Base-by-base conservation (phyloP, 2,797 vertebrate species). In the Sebastes steindachneri region DNA sequence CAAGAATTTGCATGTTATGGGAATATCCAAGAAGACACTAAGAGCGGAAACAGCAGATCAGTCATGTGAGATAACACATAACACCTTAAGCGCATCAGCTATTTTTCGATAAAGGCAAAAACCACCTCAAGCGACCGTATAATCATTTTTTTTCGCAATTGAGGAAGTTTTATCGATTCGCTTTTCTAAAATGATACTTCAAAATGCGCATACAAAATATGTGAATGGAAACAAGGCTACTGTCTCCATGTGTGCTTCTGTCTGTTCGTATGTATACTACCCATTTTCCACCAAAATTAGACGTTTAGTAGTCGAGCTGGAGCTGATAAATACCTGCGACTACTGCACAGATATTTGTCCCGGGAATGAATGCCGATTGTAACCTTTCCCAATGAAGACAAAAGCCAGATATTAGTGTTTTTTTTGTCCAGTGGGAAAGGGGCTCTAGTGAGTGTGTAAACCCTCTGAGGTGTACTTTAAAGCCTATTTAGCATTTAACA, bases 401-500 rank as follows among this genome's bases (percentile, higher is more conserved):
- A 51, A 51, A 51, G 48, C 48, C 48, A 51, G 48, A 51, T 51
- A n/a, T 51, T 51, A 51, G 48, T 51, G 48, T 1, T 2, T n/a
- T 51, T 51, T 51, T 51, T 51, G 48, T 51, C 17, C 48, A 51
- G 41, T 45, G 41, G 41, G 15, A 45, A 45, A 45, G 7, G 17
- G 48, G 19, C 48, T 51, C 48, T 51, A 35, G 17, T 72, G 68
- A 65, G 45, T 51, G 64, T 68, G 67, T 53, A 29, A 73, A 72
- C n/a, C 23, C 29, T 26, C 31, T 28, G 45, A 64, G 48, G 48
- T 79, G 45, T n/a, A 51, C 14, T 55, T 79, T 76, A 57, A 68
- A 73, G 53, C 35, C 11, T 29, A 23, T 67, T 69, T 74, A 58
- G 68, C 55, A 67, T 79, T 59, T 63, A 33, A 74, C 62, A 53